Base-by-base conservation (phyloP, 2,113 vertebrate species). In the Alligator mississippiensis region DNA sequence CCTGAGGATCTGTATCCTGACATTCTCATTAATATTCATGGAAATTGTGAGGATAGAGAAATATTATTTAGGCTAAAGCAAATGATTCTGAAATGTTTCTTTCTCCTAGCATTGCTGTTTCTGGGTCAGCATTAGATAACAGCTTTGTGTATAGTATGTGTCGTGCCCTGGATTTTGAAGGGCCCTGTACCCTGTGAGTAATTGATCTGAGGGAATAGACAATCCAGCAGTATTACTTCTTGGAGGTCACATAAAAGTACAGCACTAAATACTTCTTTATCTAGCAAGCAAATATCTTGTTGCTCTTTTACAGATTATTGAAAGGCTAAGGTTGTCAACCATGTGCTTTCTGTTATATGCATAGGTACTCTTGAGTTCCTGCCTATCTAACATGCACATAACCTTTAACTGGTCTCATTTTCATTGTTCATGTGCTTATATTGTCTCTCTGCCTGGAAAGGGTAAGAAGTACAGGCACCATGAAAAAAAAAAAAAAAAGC, bases 91-190 rank as follows among this genome's bases (percentile, higher is more conserved):
- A 57, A 64, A 17, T 54, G 1, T 62, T 6, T 83, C 18, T 63
- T 17, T 15, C 1, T 47, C 83, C 54, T 64, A 18, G 16, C 0
- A 1, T 54, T 3, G 1, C 4, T 25, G 16, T 68, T 68, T 68
- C 61, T 16, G 1, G 0, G 60, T n/a, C 80, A 66, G 27, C 2
- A 1, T 13, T 89, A 11, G 2, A 27, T 38, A 11, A 58, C 54
- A 28, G 5, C 12, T n/a, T 15, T 72, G 4, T 16, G 16, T 84
- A 24, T 5, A 19, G 18, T 64, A 3, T 57, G 58, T 2, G 27
- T 1, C 11, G 4, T 5, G 2, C 27, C 5, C 5, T 66, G 2
- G 66, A 18, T 25, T 70, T 57, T 72, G 24, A 34, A 57, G 9
- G 28, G 63, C 84, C 85, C 57, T 59, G 5, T 4, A 72, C 4